phyloP scores from a whole-genome alignment of 2,888 invertebrate genomes.

The Latheticus oryzae region DNA sequence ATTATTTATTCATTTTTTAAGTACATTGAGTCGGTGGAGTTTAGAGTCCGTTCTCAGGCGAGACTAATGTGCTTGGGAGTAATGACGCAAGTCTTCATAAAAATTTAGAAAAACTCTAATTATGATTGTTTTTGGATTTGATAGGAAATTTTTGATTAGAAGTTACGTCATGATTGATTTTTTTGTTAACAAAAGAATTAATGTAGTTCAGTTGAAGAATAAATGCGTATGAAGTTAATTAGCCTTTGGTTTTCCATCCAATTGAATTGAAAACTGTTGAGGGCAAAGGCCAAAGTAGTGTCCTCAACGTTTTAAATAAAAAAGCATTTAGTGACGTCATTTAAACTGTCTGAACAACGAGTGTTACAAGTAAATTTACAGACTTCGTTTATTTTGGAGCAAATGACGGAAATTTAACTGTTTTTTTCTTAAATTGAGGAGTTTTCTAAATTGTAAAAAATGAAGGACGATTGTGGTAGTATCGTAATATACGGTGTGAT shows the following conservation, averaged over 20 bases:
- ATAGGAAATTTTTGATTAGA: too few species aligned
- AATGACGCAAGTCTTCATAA: too few species aligned
- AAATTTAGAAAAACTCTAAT: too few species aligned
- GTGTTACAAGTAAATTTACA: conserved; percentile 15
- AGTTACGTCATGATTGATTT: too few species aligned
- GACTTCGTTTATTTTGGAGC: conserved; percentile 28
- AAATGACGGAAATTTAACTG: conserved; percentile 25
- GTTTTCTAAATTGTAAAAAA: too few species aligned
- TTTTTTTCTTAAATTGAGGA: conserved; percentile 9
- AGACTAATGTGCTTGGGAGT: too few species aligned
- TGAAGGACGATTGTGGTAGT: conserved; percentile 21
- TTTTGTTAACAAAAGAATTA: conserved; percentile 1
- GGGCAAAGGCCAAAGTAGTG: conserved; percentile 38
- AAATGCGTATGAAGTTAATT: conserved; percentile 17
- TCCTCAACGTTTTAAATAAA: conserved; percentile 39
- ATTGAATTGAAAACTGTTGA: conserved; percentile 32
- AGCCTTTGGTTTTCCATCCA: conserved; percentile 15
- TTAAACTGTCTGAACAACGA: conserved; percentile 24
- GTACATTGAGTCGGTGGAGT: too few species aligned
- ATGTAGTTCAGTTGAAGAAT: too few species aligned
- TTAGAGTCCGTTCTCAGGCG: too few species aligned
- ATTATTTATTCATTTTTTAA: too few species aligned
- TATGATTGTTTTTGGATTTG: too few species aligned
- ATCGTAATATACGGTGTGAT: conserved; percentile 27
- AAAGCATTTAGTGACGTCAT: conserved; percentile 36